A percentile compares a stretch with the other conserved stretches of the same genome.
phyloP scores from a whole-genome alignment of 92 coral and sea anemone species.

The Palythoa grandiflora region DNA sequence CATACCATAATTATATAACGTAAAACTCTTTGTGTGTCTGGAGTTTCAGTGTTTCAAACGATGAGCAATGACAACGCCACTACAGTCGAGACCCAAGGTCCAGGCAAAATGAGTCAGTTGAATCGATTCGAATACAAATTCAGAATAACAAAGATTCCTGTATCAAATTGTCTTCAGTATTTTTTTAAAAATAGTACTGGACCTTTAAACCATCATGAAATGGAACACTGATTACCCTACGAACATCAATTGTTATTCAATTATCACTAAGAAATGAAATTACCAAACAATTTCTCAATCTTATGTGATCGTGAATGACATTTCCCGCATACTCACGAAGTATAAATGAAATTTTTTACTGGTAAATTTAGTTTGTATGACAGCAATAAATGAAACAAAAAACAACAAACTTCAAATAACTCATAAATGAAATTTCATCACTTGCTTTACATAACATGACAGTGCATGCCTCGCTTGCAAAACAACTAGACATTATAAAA shows the following conservation, averaged over 20 bases:
- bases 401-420: not conserved
- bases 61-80: no score
- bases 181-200: no score
- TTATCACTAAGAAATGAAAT: conserved; percentile 5
- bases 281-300: conserved; percentile 1
- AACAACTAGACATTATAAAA: not conserved
- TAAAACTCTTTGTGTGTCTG: no score
- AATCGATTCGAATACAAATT: no score
- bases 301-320: not conserved
- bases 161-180: no score
- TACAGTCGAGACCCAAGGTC: no score
- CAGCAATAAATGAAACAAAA: not conserved
- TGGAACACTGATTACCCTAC: not conserved
- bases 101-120: no score
- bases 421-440: not conserved
- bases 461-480: not conserved
- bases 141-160: no score
- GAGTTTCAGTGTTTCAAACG: no score
- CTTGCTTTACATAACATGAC: not conserved
- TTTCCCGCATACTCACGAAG: not conserved
- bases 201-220: no score
- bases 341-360: not conserved
- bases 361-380: not conserved
- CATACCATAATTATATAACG: no score
- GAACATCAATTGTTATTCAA: conserved; percentile 13